Evolutionary conservation across 1,140 invertebrate genomes (phyloP), one percentile per base, ranked within the genome.

Genomic region (Formica selysi): DNA sequence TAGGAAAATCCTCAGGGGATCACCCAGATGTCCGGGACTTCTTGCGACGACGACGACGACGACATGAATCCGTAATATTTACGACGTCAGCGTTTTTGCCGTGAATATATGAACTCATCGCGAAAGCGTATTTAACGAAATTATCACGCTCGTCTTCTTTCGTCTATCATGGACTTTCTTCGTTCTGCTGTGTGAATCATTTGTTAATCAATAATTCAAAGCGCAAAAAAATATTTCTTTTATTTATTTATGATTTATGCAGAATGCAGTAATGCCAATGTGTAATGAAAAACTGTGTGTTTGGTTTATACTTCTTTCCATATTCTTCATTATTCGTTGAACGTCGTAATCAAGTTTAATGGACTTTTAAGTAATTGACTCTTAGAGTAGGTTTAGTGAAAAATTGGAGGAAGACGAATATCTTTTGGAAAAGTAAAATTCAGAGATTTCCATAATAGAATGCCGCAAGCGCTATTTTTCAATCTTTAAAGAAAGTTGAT

Each of bases 11-110:
- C 68, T 83, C 67, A 57, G 79, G 79, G 79, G 51, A 83, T 83
- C 79, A 83, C 68, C 68, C 26, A 83, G 79, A 74, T 68, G 68
- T 83, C 79, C 79, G 79, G 79, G 68, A 74, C 68, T 83, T 83
- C 79, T 83, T 83, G 79, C 68, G 22, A 79, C 44, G 65, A 73
- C 54, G 64, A 29, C 76, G 74, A 59, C 76, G 62, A 57, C 64
- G 79, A 83, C 79, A 83, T 83, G 68, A 83, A 83, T 83, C 79
- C 79, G 54, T 83, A 83, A 83, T 83, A 83, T 83, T 83, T 83
- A 83, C 67, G 51, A 74, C 41, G 54, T 83, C 68, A 73, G 79
- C 68, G 19, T 59, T 74, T 13, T 61, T 36, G 54, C 38, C 54
- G 54, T 61, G 79, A 83, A 83, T 83, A 48, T 83, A 83, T 62